Conservation (phyloP, 2,888 invertebrate genomes). For the Rutpela maculata region DNA sequence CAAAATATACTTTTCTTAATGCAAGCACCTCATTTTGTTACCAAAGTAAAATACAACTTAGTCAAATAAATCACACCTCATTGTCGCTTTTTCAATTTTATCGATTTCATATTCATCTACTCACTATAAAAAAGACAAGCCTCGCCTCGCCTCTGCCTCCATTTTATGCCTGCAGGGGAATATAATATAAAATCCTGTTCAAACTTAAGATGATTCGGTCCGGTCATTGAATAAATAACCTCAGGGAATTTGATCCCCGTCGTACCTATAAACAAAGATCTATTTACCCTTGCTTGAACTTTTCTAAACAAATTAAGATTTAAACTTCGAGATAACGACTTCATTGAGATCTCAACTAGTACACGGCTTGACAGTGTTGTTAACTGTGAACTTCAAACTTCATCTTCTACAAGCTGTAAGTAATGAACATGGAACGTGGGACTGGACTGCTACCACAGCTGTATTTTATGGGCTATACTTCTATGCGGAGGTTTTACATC, state of each 20-base stretch:
- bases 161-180: neutral
- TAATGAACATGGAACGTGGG: slow-evolving; percentile 58
- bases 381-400: neutral
- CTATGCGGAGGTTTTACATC: slow-evolving; percentile 5
- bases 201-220: slow-evolving; percentile 10
- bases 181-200: neutral
- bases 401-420: slow-evolving; percentile 52
- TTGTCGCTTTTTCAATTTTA: neutral
- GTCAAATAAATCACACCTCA: neutral
- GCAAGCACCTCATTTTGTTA: too few species aligned
- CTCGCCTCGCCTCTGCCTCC: neutral
- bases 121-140: neutral
- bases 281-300: slow-evolving; percentile 1
- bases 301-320: slow-evolving; percentile 14
- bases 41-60: neutral
- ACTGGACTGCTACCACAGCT: slow-evolving; percentile 53
- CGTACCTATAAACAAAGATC: slow-evolving; percentile 23
- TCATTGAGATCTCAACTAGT: slow-evolving; percentile 19
- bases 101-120: neutral
- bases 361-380: slow-evolving; percentile 5
- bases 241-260: neutral
- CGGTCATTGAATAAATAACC: slow-evolving; percentile 6
- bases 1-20: too few species aligned
- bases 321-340: slow-evolving; percentile 15
- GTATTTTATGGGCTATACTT: slow-evolving; percentile 56